A percentile compares a stretch with the other conserved stretches of the same genome.
phyloP scores from a whole-genome alignment of 1,140 invertebrate species.

The Drosophila setifemur region DNA sequence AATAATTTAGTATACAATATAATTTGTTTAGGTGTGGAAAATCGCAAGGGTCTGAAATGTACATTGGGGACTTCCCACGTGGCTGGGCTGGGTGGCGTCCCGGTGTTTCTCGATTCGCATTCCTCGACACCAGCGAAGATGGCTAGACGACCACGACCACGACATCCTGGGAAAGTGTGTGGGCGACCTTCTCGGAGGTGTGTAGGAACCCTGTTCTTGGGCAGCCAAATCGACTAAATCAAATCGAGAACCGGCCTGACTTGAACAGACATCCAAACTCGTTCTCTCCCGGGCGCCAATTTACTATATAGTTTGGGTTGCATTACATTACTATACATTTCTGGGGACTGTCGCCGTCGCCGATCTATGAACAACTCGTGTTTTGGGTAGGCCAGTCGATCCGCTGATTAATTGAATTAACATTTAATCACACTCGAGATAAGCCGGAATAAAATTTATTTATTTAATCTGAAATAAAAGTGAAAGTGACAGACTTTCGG shows the following conservation, averaged over 20 bases:
- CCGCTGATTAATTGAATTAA: constrained; percentile 44
- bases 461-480: constrained; percentile 30
- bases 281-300: constrained; percentile 47
- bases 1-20: no score
- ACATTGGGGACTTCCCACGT: constrained; percentile 55
- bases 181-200: constrained; percentile 31
- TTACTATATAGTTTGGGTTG: constrained; percentile 4
- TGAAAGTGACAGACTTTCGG: background rate
- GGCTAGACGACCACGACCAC: no score
- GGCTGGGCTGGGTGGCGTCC: constrained; percentile 21
- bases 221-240: constrained; percentile 70
- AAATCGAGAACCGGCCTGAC: constrained; percentile 60
- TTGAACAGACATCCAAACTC: constrained; percentile 26
- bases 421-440: no score
- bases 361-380: constrained; percentile 3
- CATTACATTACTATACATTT: constrained; percentile 24
- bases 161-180: constrained; percentile 72
- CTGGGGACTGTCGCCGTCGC: constrained; percentile 21
- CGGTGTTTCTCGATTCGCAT: constrained; percentile 28
- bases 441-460: no score
- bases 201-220: constrained; percentile 11
- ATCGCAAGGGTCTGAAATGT: background rate
- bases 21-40: no score
- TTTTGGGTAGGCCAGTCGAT: constrained; percentile 4
- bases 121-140: constrained; percentile 30